phyloP scores from a whole-genome alignment of 2,113 vertebrate genomes.

The Ammodytes dubius region DNA sequence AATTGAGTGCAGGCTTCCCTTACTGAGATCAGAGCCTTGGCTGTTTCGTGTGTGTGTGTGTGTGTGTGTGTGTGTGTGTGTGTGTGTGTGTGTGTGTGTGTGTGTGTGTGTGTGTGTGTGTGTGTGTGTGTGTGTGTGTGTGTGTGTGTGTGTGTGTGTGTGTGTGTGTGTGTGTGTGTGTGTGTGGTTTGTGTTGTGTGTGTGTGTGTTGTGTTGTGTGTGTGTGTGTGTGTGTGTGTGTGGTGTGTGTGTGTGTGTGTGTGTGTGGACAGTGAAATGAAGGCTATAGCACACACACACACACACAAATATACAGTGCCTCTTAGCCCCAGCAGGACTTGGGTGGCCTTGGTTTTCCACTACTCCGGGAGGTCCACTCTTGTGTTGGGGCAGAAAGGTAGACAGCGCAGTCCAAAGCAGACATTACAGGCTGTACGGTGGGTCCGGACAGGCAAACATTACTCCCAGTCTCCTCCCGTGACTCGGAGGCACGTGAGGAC shows the following conservation, averaged over 20 bases:
- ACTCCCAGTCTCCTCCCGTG: slow-evolving; percentile 63
- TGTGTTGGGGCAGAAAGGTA: slow-evolving; percentile 68
- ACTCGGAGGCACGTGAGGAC: slow-evolving; percentile 56
- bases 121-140: too few species aligned
- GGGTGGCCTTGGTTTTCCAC: slow-evolving; percentile 79
- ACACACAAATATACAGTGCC: slow-evolving; percentile 41
- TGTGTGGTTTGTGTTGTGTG: slow-evolving; percentile 52
- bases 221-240: slow-evolving; percentile 66
- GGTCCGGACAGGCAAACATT: slow-evolving; percentile 74
- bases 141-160: too few species aligned
- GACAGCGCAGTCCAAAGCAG: slow-evolving; percentile 69
- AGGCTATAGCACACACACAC: slow-evolving; percentile 36
- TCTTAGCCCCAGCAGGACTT: slow-evolving; percentile 65
- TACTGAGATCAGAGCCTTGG: slow-evolving; percentile 61
- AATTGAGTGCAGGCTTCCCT: slow-evolving; percentile 74
- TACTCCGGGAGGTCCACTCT: slow-evolving; percentile 71
- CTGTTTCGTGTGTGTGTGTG: slow-evolving; percentile 66
- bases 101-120: too few species aligned
- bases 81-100: too few species aligned
- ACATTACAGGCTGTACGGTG: slow-evolving; percentile 74
- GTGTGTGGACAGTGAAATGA: slow-evolving; percentile 64
- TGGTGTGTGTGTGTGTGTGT: slow-evolving; percentile 67
- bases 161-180: too few species aligned
- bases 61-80: too few species aligned
- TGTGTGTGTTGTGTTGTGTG: slow-evolving; percentile 63